A percentile compares a stretch with the other conserved stretches of the same genome.
Conservation (phyloP, 1,140 invertebrate species). For the Halictus rubicundus region DNA sequence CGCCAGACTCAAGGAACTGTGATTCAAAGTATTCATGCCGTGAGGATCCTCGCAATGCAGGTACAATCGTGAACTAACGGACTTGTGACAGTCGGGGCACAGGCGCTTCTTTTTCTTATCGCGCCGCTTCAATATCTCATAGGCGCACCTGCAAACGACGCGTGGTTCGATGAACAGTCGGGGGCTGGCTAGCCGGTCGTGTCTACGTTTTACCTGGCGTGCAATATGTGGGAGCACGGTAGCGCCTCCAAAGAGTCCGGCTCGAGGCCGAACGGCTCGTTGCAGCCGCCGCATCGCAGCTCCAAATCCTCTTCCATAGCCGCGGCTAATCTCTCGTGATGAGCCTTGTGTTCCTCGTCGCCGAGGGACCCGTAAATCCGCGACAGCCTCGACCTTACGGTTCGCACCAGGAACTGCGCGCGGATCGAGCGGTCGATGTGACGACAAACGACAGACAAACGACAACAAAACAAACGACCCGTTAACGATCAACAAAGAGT, state of each 20-base stretch:
- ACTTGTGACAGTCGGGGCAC: slow-evolving; percentile 85
- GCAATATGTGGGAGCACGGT: slow-evolving; percentile 91
- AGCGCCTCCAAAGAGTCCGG: slow-evolving; percentile 88
- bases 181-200: not conserved
- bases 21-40: slow-evolving; percentile 76
- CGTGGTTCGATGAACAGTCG: not conserved
- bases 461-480: not conserved
- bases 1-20: slow-evolving; percentile 80
- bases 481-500: not conserved
- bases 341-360: slow-evolving; percentile 88
- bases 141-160: slow-evolving; percentile 83
- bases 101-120: slow-evolving; percentile 84
- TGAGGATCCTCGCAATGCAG: slow-evolving; percentile 79
- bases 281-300: slow-evolving; percentile 88
- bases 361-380: slow-evolving; percentile 90
- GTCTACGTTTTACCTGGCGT: slow-evolving; percentile 84
- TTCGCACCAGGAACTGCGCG: slow-evolving; percentile 86
- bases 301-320: slow-evolving; percentile 87
- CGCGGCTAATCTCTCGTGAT: slow-evolving; percentile 87
- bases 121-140: slow-evolving; percentile 84
- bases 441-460: not conserved
- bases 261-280: slow-evolving; percentile 87
- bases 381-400: slow-evolving; percentile 87
- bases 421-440: not conserved
- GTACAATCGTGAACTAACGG: slow-evolving; percentile 83